Base-by-base conservation (phyloP, 2,888 invertebrate species). In the Melanostoma scalare region DNA sequence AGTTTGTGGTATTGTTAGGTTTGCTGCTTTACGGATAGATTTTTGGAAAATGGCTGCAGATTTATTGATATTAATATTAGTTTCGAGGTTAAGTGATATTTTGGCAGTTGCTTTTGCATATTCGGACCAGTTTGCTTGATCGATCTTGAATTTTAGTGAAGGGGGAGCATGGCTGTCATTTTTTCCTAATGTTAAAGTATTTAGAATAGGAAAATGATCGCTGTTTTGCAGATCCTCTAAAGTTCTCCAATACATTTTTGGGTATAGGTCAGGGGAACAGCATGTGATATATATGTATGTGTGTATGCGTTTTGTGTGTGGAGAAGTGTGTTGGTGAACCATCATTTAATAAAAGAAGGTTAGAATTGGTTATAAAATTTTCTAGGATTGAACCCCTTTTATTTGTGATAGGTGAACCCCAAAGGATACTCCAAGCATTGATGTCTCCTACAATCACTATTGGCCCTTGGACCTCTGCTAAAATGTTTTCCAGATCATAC, bases 221-320 rank as follows among this genome's bases (percentile, higher is more conserved):
- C 73, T 61, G 6, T 73, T 73, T 36, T 63, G 63, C 8, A 53
- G 42, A 63, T 73, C 53, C 4, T 73, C 56, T 33, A 53, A 40
- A 30, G 38, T 35, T 50, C 40, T 63, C 73, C 63, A 63, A 6
- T 31, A 4, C 35, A 46, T 38, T 53, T 52, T 40, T 9, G 44
- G 33, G 20, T 35, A 36, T 53, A 73, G 10, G 3, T 10, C 35
- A 36, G 61, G 73, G 8, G 73, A 44, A 6, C 61, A 61, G 6
- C 50, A 40, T 3, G 61, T 61, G 6, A 72, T 44, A 30, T 61
- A 72, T 44, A 30, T 61, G 61, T 33, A 72, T 50, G 38, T 72
- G 40, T 9, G 72, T 61, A 4, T 61, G 31, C 1, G 61, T 61
- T 38, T 9, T 60, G 33, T 71, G 71, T 30, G 60, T 40, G 6